These are phyloP conservation scores for Araneus ventricosus DNA, from an alignment of 1,140 invertebrate species.

Conservation along the genomic window DNA sequence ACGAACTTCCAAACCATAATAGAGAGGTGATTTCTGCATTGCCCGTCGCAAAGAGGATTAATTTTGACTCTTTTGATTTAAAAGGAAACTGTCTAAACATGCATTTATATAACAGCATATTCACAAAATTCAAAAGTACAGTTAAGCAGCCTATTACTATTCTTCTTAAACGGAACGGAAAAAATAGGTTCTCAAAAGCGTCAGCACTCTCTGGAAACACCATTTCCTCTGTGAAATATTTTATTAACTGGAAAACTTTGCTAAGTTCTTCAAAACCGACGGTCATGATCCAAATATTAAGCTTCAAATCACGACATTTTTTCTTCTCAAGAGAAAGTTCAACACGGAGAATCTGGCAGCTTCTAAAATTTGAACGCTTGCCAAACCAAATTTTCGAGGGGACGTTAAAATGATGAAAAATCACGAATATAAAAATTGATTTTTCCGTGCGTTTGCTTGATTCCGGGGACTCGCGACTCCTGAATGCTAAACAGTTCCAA, in stretches of 20 bases:
- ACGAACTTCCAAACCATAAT: no score
- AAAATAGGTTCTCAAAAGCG: no score
- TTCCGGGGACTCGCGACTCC: background rate
- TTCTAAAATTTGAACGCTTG: background rate
- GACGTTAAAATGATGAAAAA: slow-evolving; percentile 36
- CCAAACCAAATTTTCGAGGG: background rate
- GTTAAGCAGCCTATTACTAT: no score
- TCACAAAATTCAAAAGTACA: no score
- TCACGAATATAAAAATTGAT: slow-evolving; percentile 39
- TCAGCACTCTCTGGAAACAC: no score
- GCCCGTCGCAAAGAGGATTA: no score
- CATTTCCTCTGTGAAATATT: no score
- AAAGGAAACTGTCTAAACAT: no score
- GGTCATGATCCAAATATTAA: background rate
- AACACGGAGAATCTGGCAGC: background rate
- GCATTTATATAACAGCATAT: no score
- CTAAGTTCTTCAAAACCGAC: background rate
- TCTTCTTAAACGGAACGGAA: no score
- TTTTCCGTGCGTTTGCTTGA: background rate
- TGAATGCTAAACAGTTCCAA: background rate
- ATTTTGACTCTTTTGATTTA: no score
- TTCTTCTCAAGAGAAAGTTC: background rate
- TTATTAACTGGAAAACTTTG: background rate
- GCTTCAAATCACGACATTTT: background rate
- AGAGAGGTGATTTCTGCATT: no score